Percentiles rank a stretch among this genome's conserved stretches.
Evolutionary conservation across 2,888 invertebrate species (phyloP).

Genomic region (Ypsolopha sequella): DNA sequence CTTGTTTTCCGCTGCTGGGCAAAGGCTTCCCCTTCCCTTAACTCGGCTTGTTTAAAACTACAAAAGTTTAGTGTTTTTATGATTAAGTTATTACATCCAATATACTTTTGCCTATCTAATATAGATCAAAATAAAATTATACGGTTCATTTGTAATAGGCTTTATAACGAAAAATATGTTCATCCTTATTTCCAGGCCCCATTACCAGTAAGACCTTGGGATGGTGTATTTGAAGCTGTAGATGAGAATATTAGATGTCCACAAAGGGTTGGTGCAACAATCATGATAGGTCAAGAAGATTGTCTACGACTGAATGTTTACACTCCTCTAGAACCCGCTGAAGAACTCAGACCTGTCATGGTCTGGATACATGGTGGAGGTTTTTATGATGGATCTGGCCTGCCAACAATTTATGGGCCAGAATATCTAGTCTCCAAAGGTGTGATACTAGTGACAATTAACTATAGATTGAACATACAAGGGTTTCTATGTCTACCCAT

Average conservation of each 20-base stretch:
- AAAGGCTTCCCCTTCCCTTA: no score
- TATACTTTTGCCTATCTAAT: no score
- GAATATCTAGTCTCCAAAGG: conserved; percentile 37
- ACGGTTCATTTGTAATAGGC: no score
- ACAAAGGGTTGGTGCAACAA: conserved; percentile 20
- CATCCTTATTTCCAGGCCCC: conserved; percentile 33
- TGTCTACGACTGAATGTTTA: conserved; percentile 45
- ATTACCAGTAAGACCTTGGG: conserved; percentile 42
- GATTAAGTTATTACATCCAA: no score
- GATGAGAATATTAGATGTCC: conserved; percentile 38
- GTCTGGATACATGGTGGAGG: conserved; percentile 54
- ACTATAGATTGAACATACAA: conserved; percentile 49
- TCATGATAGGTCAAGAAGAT: conserved; percentile 28
- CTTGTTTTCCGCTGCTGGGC: no score
- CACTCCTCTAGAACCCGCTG: conserved; percentile 25
- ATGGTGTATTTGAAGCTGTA: conserved; percentile 35
- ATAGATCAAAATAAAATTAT: no score
- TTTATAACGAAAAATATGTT: not conserved
- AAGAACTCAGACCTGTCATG: conserved; percentile 40
- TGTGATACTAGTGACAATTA: conserved; percentile 44
- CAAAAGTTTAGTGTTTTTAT: no score
- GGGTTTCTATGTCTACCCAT: conserved; percentile 44
- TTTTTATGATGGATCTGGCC: conserved; percentile 38
- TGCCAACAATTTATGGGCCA: conserved; percentile 36
- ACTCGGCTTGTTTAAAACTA: no score